phyloP scores from a whole-genome alignment of 1,140 invertebrate species.

The Megathymus violae region DNA sequence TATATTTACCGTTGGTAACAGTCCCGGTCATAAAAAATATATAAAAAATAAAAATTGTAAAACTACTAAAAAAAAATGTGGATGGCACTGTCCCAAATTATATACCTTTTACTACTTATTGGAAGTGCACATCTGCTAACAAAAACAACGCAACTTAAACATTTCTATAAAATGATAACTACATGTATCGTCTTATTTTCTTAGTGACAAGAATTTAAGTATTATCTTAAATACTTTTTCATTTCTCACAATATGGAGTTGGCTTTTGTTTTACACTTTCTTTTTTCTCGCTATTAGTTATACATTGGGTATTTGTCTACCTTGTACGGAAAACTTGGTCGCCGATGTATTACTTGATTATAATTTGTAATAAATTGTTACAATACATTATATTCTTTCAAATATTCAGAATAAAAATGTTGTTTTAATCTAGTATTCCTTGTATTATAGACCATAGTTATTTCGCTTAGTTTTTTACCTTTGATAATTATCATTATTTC shows the following conservation, averaged over 20 bases:
- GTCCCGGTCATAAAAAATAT: conserved; percentile 76
- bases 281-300: conserved; percentile 62
- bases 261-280: conserved; percentile 73
- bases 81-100: conserved; percentile 66
- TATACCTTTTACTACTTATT: conserved; percentile 63
- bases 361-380: conserved; percentile 74
- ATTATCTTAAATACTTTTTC: conserved; percentile 61
- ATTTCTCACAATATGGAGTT: conserved; percentile 66
- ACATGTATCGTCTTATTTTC: conserved; percentile 63
- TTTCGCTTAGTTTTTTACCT: too few species aligned
- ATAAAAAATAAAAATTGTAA: conserved; percentile 80
- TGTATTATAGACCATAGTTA: too few species aligned
- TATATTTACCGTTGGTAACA: conserved; percentile 58
- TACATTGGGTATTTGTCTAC: conserved; percentile 66
- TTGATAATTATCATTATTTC: too few species aligned
- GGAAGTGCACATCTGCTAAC: conserved; percentile 72
- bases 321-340: conserved; percentile 78
- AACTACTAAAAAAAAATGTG: conserved; percentile 66
- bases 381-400: conserved; percentile 70
- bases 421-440: conserved; percentile 51
- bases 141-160: conserved; percentile 81
- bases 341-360: conserved; percentile 65
- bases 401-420: conserved; percentile 66
- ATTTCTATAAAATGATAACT: conserved; percentile 75
- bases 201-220: conserved; percentile 75